Conservation (phyloP, 2,888 invertebrate species). For the Deroplatys truncata region DNA sequence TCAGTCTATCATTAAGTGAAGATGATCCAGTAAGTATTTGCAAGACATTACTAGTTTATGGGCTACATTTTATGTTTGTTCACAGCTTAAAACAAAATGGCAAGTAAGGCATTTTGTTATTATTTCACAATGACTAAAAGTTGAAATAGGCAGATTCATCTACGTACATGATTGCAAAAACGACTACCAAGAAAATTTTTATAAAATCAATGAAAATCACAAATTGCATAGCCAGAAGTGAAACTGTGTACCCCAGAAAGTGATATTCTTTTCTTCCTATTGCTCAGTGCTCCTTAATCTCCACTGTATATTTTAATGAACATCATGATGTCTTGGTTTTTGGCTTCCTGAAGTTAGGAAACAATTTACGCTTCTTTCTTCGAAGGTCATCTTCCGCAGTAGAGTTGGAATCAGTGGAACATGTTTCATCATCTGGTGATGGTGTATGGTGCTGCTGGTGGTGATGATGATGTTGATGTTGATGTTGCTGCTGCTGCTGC, state of each 20-base stretch:
- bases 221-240: neutral
- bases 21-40: neutral
- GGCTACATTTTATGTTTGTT: neutral
- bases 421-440: slow-evolving; percentile 59
- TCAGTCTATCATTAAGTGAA: neutral
- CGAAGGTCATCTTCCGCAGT: slow-evolving; percentile 39
- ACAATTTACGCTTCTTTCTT: slow-evolving; percentile 31
- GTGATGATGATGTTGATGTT: neutral
- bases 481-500: neutral
- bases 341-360: slow-evolving; percentile 27
- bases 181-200: neutral
- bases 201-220: neutral
- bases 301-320: neutral
- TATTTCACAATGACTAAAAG: neutral
- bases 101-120: neutral
- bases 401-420: slow-evolving; percentile 65
- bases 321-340: slow-evolving; percentile 27
- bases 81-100: neutral
- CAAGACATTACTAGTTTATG: neutral
- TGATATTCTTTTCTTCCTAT: neutral
- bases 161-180: neutral
- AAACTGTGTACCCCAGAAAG: slow-evolving; percentile 9
- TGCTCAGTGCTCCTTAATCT: neutral
- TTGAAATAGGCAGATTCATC: neutral
- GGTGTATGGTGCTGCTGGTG: slow-evolving; percentile 37